phyloP scores from a whole-genome alignment of 2,888 invertebrate genomes.

The Protodeltote pygarga region DNA sequence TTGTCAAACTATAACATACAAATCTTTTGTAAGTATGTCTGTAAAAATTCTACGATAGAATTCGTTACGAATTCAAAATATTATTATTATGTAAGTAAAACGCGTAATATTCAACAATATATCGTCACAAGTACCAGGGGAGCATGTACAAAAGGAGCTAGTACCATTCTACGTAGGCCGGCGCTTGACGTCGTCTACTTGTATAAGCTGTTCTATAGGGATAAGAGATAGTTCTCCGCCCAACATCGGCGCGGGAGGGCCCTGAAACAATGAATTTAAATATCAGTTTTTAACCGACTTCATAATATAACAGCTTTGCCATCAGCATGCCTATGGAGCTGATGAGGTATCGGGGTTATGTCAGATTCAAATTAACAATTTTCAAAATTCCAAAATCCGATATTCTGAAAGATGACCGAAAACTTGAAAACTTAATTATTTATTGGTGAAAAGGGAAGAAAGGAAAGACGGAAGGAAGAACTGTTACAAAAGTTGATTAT shows the following conservation, averaged over 20 bases:
- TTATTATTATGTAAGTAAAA: not conserved
- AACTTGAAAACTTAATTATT: too few relatives aligned
- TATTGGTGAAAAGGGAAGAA: too few relatives aligned
- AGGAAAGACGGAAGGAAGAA: too few relatives aligned
- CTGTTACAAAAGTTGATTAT: too few relatives aligned
- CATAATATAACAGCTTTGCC: too few relatives aligned
- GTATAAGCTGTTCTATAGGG: conserved; percentile 93
- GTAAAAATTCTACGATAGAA: too few relatives aligned
- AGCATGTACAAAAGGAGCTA: conserved; percentile 34
- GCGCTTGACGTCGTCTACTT: conserved; percentile 89
- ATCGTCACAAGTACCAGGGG: conserved; percentile 12
- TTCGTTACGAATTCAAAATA: not conserved
- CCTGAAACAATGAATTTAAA: conserved; percentile 71
- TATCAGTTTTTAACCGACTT: not conserved
- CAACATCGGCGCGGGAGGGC: conserved; percentile 89
- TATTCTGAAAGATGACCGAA: too few relatives aligned
- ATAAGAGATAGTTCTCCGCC: conserved; percentile 94
- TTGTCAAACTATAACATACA: too few relatives aligned
- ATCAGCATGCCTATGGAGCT: too few relatives aligned
- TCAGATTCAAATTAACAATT: too few relatives aligned
- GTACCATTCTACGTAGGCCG: conserved; percentile 56
- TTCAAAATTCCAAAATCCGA: too few relatives aligned
- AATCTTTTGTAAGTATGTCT: not conserved
- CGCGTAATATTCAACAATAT: conserved; percentile 24
- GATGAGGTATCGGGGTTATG: too few relatives aligned